Evolutionary conservation across 1,140 invertebrate genomes (phyloP).

Genomic region (Drosophila bocki): DNA sequence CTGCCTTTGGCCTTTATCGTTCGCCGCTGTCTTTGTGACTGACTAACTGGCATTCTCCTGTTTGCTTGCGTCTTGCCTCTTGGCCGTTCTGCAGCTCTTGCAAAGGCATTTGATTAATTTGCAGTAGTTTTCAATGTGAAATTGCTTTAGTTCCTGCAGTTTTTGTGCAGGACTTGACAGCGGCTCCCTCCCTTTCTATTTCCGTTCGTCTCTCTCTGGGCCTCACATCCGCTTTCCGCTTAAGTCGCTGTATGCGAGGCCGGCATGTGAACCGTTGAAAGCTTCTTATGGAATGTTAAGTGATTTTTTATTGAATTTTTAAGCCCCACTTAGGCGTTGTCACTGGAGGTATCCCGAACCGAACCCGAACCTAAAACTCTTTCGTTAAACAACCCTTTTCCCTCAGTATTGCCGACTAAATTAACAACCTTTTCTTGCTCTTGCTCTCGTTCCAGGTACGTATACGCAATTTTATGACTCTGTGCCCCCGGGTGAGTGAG

Average conservation of each 20-base stretch:
- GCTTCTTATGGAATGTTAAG: constrained; percentile 57
- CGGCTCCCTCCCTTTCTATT: neutral
- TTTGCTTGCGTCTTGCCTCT: constrained; percentile 47
- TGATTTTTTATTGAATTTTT: constrained; percentile 72
- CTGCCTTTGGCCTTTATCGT: constrained; percentile 47
- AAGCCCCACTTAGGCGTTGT: constrained; percentile 57
- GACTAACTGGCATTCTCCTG: constrained; percentile 72
- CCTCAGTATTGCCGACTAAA: constrained; percentile 36
- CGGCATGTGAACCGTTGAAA: constrained; percentile 43
- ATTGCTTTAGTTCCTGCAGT: constrained; percentile 71
- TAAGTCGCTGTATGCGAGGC: constrained; percentile 36
- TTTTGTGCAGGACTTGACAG: constrained; percentile 42
- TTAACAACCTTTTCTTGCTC: constrained; percentile 31
- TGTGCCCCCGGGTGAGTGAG: constrained; percentile 22
- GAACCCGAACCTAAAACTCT: constrained; percentile 1
- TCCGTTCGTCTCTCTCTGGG: neutral
- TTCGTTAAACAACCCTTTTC: neutral
- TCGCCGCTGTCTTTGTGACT: constrained; percentile 62
- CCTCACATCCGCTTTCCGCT: constrained; percentile 4
- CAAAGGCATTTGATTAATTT: constrained; percentile 81
- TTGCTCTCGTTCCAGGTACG: constrained; percentile 65
- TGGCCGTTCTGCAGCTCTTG: constrained; percentile 27
- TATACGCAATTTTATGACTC: constrained; percentile 56
- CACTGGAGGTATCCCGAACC: constrained; percentile 25
- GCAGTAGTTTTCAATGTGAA: constrained; percentile 81